These are phyloP conservation scores for Stenopsyche tienmushanensis DNA, from an alignment of 1,140 invertebrate species.

Conservation along the genomic window DNA sequence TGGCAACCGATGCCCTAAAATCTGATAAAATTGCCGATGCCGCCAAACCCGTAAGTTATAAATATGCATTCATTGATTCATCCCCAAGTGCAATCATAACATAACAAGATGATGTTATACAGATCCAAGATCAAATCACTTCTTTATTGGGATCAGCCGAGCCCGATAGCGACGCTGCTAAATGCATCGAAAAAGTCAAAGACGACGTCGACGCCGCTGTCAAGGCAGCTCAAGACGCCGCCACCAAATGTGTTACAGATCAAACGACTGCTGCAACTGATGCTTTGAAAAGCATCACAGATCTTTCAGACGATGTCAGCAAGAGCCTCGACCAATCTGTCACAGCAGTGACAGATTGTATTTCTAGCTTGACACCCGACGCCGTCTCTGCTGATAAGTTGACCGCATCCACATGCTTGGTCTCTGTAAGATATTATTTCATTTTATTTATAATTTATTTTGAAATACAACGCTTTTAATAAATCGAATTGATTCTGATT, in stretches of 20 bases:
- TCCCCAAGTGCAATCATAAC: too few relatives aligned
- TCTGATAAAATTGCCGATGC: neutral
- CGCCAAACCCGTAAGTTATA: neutral
- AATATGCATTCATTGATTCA: neutral
- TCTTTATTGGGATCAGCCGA: neutral
- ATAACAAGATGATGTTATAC: too few relatives aligned
- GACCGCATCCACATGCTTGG: neutral
- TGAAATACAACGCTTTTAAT: neutral
- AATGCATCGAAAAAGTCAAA: slow-evolving; percentile 7
- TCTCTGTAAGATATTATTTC: slow-evolving; percentile 1
- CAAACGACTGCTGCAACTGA: neutral
- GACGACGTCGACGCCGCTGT: neutral
- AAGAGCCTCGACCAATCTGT: slow-evolving; percentile 3
- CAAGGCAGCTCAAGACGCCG: neutral
- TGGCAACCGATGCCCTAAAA: neutral
- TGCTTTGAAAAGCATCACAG: neutral
- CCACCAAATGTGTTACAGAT: neutral
- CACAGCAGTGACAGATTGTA: neutral
- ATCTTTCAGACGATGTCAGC: neutral
- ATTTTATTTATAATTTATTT: neutral
- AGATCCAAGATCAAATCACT: too few relatives aligned
- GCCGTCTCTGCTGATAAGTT: neutral
- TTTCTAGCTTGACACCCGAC: neutral
- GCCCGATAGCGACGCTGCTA: neutral
- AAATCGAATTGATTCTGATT: too few relatives aligned